Percentiles rank a stretch among this genome's conserved stretches.
Evolutionary conservation across 2,113 vertebrate genomes (phyloP).

Genomic region (Halcyon senegalensis): DNA sequence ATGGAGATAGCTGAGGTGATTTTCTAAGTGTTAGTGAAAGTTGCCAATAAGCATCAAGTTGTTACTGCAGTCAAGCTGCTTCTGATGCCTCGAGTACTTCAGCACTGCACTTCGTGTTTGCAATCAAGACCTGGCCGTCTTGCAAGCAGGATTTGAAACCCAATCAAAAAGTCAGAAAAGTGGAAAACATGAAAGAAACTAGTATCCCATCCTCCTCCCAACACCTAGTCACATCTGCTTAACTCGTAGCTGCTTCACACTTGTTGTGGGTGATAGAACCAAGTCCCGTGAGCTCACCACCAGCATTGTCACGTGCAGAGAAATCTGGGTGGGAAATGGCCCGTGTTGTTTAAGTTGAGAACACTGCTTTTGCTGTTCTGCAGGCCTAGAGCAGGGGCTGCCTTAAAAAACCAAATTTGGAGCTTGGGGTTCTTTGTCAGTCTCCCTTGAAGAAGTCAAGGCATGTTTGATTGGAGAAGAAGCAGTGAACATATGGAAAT

Average conservation of each 20-base stretch:
- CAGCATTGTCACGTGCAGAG: not conserved
- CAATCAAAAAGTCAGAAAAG: not conserved
- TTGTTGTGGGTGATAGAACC: not conserved
- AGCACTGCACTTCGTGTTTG: not conserved
- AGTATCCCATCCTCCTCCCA: not conserved
- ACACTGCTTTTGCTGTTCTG: not conserved
- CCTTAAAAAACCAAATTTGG: not conserved
- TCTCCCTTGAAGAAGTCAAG: not conserved
- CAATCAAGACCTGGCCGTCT: not conserved
- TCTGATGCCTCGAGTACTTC: not conserved
- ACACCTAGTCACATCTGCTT: not conserved
- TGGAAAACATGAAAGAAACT: not conserved
- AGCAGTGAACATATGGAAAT: slow-evolving; percentile 44
- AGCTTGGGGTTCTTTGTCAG: not conserved
- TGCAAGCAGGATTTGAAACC: not conserved
- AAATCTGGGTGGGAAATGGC: not conserved
- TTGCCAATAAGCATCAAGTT: not conserved
- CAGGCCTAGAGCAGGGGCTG: not conserved
- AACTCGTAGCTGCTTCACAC: not conserved
- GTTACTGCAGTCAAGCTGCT: not conserved
- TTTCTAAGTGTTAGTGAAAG: not conserved
- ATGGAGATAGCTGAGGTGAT: not conserved
- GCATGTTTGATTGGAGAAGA: not conserved
- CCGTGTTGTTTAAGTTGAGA: not conserved
- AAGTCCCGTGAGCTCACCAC: not conserved